These are phyloP conservation scores for Chrysolina americana DNA, from an alignment of 2,888 invertebrate genomes.

Conservation along the genomic window DNA sequence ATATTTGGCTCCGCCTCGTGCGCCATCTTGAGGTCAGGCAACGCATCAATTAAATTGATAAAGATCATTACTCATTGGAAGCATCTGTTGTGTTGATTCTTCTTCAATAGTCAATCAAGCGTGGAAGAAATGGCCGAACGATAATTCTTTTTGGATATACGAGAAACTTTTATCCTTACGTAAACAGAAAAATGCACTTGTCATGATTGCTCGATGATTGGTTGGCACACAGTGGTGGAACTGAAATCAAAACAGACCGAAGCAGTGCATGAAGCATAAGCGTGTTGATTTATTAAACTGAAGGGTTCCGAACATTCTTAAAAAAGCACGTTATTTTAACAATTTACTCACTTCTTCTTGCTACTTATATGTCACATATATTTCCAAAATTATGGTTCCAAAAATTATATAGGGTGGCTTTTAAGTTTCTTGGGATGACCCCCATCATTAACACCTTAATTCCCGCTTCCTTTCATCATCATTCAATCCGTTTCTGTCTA, in stretches of 20 bases:
- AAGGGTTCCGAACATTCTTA: too few relatives aligned
- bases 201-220: conserved; percentile 41
- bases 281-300: background rate
- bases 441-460: too few relatives aligned
- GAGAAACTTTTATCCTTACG: conserved; percentile 40
- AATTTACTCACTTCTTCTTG: too few relatives aligned
- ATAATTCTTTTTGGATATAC: conserved; percentile 36
- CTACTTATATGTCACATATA: too few relatives aligned
- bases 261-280: background rate
- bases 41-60: conserved; percentile 66
- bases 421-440: too few relatives aligned
- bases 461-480: too few relatives aligned
- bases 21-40: conserved; percentile 63
- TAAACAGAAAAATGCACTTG: conserved; percentile 44
- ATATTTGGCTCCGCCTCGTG: conserved; percentile 53
- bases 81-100: conserved; percentile 64
- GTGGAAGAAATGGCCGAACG: conserved; percentile 53
- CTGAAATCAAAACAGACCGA: background rate
- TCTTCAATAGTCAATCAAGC: conserved; percentile 63
- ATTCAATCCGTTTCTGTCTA: too few relatives aligned
- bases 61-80: conserved; percentile 67
- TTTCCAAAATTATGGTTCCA: too few relatives aligned
- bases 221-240: conserved; percentile 35
- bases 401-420: too few relatives aligned
- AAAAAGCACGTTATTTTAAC: too few relatives aligned